These are phyloP conservation scores for Lytechinus variegatus DNA, from an alignment of 35 echinoderm and acorn worm genomes.

Conservation along the genomic window DNA sequence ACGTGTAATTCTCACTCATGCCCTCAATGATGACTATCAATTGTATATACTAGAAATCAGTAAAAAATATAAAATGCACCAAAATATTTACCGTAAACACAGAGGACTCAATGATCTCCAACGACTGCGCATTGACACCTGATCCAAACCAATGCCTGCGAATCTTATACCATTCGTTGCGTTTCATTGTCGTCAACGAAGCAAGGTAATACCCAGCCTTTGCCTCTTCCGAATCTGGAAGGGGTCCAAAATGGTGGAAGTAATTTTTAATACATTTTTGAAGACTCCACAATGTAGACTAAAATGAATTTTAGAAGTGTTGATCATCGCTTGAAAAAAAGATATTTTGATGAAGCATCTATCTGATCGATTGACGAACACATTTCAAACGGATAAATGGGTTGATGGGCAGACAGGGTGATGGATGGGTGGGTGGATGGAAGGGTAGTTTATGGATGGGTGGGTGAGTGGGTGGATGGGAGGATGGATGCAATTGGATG, in stretches of 20 bases:
- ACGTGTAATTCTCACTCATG: too few species aligned
- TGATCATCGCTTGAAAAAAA: too few species aligned
- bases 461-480: too few species aligned
- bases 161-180: slow-evolving; percentile 63
- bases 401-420: too few species aligned
- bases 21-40: too few species aligned
- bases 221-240: slow-evolving; percentile 59
- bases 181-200: slow-evolving; percentile 59
- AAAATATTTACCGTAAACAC: slow-evolving; percentile 68
- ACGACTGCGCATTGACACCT: slow-evolving; percentile 67
- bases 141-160: slow-evolving; percentile 55
- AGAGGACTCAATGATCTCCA: slow-evolving; percentile 59
- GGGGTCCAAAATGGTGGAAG: background rate
- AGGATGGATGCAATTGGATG: too few species aligned
- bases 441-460: too few species aligned
- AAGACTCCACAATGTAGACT: background rate
- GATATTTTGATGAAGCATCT: too few species aligned
- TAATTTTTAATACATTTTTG: background rate
- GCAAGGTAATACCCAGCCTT: slow-evolving; percentile 35
- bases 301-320: background rate
- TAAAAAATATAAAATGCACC: background rate
- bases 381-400: too few species aligned
- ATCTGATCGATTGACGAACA: too few species aligned
- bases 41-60: too few species aligned
- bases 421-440: too few species aligned